Percentiles rank a stretch among this genome's conserved stretches.
Conservation (phyloP, 2,113 vertebrate species). For the Sclerurus mexicanus region DNA sequence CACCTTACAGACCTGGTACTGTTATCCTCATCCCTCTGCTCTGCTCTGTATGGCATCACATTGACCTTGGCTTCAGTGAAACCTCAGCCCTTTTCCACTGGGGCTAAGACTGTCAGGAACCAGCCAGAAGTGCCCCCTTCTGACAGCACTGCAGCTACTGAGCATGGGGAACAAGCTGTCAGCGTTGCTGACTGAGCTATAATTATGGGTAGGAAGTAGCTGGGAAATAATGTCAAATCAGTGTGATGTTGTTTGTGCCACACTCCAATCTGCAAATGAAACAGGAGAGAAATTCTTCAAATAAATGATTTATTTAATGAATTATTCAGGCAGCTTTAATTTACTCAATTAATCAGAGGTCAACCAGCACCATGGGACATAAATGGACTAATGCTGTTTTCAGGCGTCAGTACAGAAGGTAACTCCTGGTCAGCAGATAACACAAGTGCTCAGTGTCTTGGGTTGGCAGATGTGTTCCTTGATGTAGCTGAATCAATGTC, state of each 20-base stretch:
- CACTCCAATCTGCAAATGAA: not conserved
- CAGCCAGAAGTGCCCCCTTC: not conserved
- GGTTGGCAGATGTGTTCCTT: not conserved
- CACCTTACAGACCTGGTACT: not conserved
- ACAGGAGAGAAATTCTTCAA: not conserved
- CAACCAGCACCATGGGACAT: rapidly evolving
- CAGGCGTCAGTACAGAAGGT: not conserved
- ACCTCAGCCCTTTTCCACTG: rapidly evolving
- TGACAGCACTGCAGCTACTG: not conserved
- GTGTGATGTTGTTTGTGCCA: not conserved
- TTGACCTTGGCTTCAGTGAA: not conserved
- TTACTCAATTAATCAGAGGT: not conserved
- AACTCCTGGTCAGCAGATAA: not conserved
- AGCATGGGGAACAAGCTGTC: not conserved
- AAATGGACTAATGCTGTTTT: not conserved
- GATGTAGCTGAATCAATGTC: not conserved
- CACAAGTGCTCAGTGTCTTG: not conserved
- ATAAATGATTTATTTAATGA: not conserved
- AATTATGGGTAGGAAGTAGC: not conserved
- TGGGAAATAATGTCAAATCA: not conserved
- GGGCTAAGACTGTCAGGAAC: not conserved
- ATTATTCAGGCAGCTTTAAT: constrained; percentile 18
- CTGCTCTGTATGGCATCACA: not conserved
- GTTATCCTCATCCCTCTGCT: not conserved
- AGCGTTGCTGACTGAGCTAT: not conserved